Base-by-base conservation (phyloP, 2,888 invertebrate species). In the Acrocera orbiculus region DNA sequence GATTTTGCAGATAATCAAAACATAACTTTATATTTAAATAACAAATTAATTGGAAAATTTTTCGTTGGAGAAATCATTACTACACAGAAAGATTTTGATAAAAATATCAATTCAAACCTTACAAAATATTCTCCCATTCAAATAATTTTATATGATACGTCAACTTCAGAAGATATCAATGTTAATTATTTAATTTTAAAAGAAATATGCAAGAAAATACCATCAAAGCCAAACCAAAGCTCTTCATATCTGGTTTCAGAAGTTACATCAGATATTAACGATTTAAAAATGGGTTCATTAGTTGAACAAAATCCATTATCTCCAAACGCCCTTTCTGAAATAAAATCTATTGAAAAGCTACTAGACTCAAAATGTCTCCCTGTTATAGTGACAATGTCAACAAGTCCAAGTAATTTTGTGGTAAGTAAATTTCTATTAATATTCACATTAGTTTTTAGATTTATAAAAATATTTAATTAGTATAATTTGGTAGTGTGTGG, bases 341-440 rank as follows among this genome's bases (percentile, higher is more conserved):
- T n/a, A n/a, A n/a, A n/a, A n/a, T n/a, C n/a, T n/a, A n/a, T n/a
- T n/a, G n/a, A n/a, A n/a, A n/a, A n/a, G n/a, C n/a, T n/a, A n/a
- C n/a, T n/a, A n/a, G n/a, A n/a, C n/a, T n/a, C n/a, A n/a, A n/a
- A n/a, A n/a, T n/a, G n/a, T 49, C n/a, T n/a, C n/a, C n/a, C n/a
- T n/a, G 74, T 83, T 10, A 68, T 69, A 47, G 65, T 83, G 35
- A 70, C 77, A 1, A 72, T 77, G 63, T 78, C 80, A 1, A 76
- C 81, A 4, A 77, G 73, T 65, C 85, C 85, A 3, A 50, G 48
- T 10, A 54, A 54, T 40, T 60, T 60, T 51, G 48, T 51, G 36
- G 55, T 58, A 39, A 41, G 47, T 41, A 24, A 7, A 35, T 4
- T 19, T 34, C 9, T 14, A 10, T 27, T 36, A 27, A 2, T 26